Base-by-base conservation (phyloP, 2,797 vertebrate species). In the Echeneis naucrates region DNA sequence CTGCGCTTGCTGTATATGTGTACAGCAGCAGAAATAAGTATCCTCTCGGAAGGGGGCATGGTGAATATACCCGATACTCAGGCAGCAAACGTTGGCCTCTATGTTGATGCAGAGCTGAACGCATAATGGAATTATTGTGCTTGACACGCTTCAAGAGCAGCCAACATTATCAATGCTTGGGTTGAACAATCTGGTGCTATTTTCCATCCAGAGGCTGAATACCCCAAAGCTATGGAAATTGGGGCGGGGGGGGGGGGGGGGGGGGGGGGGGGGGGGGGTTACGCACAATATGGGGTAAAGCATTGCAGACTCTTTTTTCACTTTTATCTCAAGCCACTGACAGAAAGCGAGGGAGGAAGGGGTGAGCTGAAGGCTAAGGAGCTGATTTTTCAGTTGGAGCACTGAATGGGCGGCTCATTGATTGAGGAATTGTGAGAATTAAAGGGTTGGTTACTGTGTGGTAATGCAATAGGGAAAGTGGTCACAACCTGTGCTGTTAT, bases 361-460 rank as follows among this genome's bases (percentile, higher is more conserved):
- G 69, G 73, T 37, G 61, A 84, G 70, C 72, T 47, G 51, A 3
- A 57, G 80, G 81, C 61, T 68, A 61, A 73, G 48, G 57, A 87
- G 83, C 87, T 74, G 26, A 87, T 89, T 84, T 80, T 68, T 90
- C 76, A 83, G 57, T 78, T 33, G 60, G 62, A 61, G 65, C 62
- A 26, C 24, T 74, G 82, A 86, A 89, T 76, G 77, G 81, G 88
- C 30, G 66, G 78, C 72, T 86, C 79, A 91, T 85, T 63, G 85
- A 91, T 84, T 54, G 75, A 84, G 62, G 79, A 81, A 77, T 79
- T 81, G 75, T 78, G 82, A 87, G 79, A 83, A 91, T 87, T 86
- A 72, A 68, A 44, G 73, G 59, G 71, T 83, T 66, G 19, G 61
- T 73, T 58, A 84, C 78, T 63, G 76, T 71, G 83, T 69, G 66